Evolutionary conservation across 2,888 invertebrate species (phyloP).

Genomic region (Tenthredo amoena): DNA sequence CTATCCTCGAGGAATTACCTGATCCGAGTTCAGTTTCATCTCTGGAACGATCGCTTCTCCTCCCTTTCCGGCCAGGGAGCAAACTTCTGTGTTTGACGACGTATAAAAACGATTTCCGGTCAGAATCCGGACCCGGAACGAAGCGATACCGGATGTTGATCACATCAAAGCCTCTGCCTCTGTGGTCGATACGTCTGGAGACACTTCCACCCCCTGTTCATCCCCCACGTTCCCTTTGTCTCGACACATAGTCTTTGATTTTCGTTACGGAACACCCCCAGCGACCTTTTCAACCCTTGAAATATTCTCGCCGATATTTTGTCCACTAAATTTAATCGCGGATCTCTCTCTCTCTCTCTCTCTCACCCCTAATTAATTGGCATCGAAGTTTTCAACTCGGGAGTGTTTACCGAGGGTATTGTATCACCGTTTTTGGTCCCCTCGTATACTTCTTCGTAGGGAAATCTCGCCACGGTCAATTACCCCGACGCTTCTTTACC

Average conservation of each 20-base stretch:
- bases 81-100: conserved; percentile 46
- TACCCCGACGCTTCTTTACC: not conserved
- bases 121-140: not conserved
- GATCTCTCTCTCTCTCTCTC: not conserved
- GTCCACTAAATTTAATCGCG: not conserved
- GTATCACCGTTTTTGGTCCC: not conserved
- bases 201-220: not conserved
- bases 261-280: not conserved
- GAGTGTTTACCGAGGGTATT: not conserved
- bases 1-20: conserved; percentile 24
- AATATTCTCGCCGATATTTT: not conserved
- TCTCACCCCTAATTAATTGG: not conserved
- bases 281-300: not conserved
- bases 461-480: conserved; percentile 10
- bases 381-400: not conserved
- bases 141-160: conserved; percentile 39
- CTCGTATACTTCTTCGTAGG: not conserved
- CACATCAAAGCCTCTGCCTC: conserved; percentile 30
- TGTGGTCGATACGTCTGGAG: conserved; percentile 26
- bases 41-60: conserved; percentile 3
- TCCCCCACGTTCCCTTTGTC: not conserved
- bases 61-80: not conserved
- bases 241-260: not conserved
- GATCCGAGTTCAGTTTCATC: conserved; percentile 26
- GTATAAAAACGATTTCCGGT: conserved; percentile 50